These are phyloP conservation scores for Siderastrea siderea DNA, from an alignment of 92 coral and sea anemone genomes.

Conservation along the genomic window DNA sequence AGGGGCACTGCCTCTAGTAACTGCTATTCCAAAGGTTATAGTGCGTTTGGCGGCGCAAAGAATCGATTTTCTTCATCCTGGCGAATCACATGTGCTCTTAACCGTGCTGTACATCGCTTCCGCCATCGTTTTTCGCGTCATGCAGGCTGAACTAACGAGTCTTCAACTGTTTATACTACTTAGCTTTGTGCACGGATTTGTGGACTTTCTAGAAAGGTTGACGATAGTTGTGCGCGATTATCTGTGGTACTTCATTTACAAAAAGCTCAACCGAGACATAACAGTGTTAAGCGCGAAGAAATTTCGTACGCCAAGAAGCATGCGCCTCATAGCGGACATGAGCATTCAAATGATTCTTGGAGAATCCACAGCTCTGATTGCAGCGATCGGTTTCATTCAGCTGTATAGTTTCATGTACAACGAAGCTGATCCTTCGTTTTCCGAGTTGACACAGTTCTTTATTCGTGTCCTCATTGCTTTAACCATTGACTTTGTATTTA, in stretches of 20 bases:
- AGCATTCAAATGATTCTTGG: constrained; percentile 73
- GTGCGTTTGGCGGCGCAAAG: constrained; percentile 65
- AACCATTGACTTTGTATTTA: constrained; percentile 63
- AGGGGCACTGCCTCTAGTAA: constrained; percentile 48
- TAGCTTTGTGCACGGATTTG: constrained; percentile 62
- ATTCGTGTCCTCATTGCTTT: constrained; percentile 60
- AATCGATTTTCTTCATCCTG: constrained; percentile 57
- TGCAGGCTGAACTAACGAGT: constrained; percentile 73
- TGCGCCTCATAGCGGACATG: constrained; percentile 73
- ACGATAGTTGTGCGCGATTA: constrained; percentile 68
- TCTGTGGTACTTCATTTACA: constrained; percentile 68
- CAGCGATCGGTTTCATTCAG: constrained; percentile 67
- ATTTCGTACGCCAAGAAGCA: constrained; percentile 69
- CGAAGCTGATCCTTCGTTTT: constrained; percentile 24
- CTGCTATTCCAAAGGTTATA: constrained; percentile 56
- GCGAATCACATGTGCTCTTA: constrained; percentile 44
- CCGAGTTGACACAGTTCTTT: constrained; percentile 44
- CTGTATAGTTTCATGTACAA: constrained; percentile 64
- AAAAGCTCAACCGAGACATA: constrained; percentile 20
- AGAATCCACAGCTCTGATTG: constrained; percentile 67
- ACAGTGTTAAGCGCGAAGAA: constrained; percentile 4
- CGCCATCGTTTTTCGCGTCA: constrained; percentile 59
- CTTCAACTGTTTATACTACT: constrained; percentile 51
- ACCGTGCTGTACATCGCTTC: constrained; percentile 34
- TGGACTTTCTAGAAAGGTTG: constrained; percentile 59